Conservation (phyloP, 2,888 invertebrate genomes). For the Clunio marinus region DNA sequence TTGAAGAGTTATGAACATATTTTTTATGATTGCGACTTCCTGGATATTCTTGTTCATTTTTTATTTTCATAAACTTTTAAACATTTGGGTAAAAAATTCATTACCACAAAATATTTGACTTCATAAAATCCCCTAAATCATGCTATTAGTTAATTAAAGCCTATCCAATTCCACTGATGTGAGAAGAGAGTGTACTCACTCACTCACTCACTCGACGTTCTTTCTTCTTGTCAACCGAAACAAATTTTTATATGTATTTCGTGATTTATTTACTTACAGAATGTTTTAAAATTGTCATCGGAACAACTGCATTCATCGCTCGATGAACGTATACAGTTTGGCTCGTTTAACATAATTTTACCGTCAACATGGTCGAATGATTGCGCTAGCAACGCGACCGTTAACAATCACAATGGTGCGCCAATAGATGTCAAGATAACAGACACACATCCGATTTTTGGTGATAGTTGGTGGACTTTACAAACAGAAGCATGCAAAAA, state of each 20-base stretch:
- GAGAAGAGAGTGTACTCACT: too few species aligned
- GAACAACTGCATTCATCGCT: conserved; percentile 57
- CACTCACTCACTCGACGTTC: too few species aligned
- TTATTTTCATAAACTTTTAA: too few species aligned
- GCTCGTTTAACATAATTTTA: conserved; percentile 57
- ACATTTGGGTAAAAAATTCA: too few species aligned
- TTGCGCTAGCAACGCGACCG: conserved; percentile 48
- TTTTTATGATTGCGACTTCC: too few species aligned
- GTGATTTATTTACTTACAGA: conserved; percentile 48
- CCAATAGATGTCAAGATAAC: conserved; percentile 56
- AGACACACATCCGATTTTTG: conserved; percentile 54
- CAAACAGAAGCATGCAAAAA: conserved; percentile 59
- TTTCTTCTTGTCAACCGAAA: not conserved
- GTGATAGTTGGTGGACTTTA: conserved; percentile 57
- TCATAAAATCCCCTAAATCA: too few species aligned
- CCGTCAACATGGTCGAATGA: conserved; percentile 58
- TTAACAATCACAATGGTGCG: conserved; percentile 54
- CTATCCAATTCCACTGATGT: too few species aligned
- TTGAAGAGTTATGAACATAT: too few species aligned
- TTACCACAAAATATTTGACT: too few species aligned
- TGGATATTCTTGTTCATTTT: too few species aligned
- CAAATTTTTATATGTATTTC: conserved; percentile 1
- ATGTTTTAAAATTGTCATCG: conserved; percentile 56
- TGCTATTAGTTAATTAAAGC: too few species aligned
- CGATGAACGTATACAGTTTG: conserved; percentile 54